Conservation (phyloP, 2,888 invertebrate species). For the Autographa gamma region DNA sequence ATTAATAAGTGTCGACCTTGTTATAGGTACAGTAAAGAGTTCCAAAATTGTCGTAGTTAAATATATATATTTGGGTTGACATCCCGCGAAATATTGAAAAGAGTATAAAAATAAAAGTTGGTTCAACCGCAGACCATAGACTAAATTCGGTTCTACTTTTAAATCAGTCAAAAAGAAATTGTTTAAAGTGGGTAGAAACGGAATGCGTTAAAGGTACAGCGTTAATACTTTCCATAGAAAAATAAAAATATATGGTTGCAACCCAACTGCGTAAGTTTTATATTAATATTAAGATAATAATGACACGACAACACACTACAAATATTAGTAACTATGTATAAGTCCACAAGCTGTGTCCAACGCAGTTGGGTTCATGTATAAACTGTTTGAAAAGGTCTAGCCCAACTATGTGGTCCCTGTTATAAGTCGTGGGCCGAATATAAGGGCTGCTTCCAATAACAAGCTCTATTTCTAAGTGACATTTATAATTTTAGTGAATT, state of each 20-base stretch:
- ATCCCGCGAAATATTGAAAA: constrained; percentile 27
- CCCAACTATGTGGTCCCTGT: constrained; percentile 70
- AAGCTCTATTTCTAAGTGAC: neutral
- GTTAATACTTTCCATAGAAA: constrained; percentile 40
- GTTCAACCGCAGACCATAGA: constrained; percentile 8
- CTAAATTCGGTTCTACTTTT: constrained; percentile 22
- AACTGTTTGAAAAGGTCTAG: constrained; percentile 49
- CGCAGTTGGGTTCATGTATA: constrained; percentile 22
- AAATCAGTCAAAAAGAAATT: constrained; percentile 46
- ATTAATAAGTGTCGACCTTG: neutral
- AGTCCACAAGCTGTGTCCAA: neutral
- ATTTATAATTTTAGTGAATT: neutral
- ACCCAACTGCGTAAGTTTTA: constrained; percentile 27
- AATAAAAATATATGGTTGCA: constrained; percentile 29
- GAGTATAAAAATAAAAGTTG: constrained; percentile 25
- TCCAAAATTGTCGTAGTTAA: constrained; percentile 49
- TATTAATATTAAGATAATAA: neutral
- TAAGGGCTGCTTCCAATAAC: constrained; percentile 15
- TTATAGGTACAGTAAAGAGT: constrained; percentile 43
- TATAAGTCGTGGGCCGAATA: constrained; percentile 39
- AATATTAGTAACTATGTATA: neutral
- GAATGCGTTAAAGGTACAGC: constrained; percentile 46
- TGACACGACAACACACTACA: neutral
- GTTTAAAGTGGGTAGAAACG: constrained; percentile 31
- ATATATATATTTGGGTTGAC: constrained; percentile 32